phyloP scores from a whole-genome alignment of 2,888 invertebrate species.

The Automeris io region DNA sequence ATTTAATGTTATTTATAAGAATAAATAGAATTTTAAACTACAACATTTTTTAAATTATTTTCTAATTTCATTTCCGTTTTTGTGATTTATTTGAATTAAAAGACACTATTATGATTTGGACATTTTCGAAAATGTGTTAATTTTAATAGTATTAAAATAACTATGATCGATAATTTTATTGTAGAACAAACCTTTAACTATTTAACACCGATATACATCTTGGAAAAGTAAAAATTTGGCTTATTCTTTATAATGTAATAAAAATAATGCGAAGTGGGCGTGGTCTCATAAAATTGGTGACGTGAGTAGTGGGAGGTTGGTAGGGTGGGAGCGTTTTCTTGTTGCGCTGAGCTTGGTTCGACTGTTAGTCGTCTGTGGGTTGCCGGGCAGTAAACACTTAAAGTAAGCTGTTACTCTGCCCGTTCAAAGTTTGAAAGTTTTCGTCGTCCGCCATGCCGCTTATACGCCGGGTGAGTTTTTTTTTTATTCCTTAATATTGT shows the following conservation, averaged over 20 bases:
- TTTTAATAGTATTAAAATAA: too few species aligned
- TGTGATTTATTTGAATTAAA: too few species aligned
- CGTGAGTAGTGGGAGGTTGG: slow-evolving; percentile 27
- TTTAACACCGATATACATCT: too few species aligned
- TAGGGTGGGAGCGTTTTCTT: slow-evolving; percentile 46
- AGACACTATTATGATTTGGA: too few species aligned
- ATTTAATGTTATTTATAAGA: too few species aligned
- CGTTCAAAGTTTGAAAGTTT: slow-evolving; percentile 31
- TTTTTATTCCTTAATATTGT: not conserved
- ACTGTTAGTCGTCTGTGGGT: slow-evolving; percentile 48
- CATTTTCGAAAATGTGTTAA: too few species aligned
- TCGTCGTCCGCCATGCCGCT: slow-evolving; percentile 60
- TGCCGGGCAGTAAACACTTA: slow-evolving; percentile 38
- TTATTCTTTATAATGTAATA: not conserved
- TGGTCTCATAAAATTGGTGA: slow-evolving; percentile 18
- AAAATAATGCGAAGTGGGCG: slow-evolving; percentile 21
- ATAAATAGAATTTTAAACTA: too few species aligned
- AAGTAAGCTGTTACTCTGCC: not conserved
- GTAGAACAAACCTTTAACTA: too few species aligned
- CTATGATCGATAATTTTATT: too few species aligned
- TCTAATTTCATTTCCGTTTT: too few species aligned
- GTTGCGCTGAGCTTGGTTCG: slow-evolving; percentile 32
- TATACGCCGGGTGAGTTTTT: slow-evolving; percentile 50
- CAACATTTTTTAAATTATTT: too few species aligned
- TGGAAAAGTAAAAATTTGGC: too few species aligned